Conservation (phyloP, 2,113 vertebrate genomes). For the Holacanthus passer region DNA sequence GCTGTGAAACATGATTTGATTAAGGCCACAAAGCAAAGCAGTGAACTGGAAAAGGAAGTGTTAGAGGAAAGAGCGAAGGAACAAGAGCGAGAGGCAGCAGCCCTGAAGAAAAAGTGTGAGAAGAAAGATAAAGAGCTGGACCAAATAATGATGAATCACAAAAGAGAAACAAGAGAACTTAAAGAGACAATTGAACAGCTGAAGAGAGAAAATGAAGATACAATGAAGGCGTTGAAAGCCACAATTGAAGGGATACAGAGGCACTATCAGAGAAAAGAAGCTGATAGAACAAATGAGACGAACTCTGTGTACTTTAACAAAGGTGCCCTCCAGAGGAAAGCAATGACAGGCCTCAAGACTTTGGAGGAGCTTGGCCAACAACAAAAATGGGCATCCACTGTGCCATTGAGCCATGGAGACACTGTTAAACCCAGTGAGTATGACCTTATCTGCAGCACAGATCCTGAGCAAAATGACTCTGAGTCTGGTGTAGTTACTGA, state of each 20-base stretch:
- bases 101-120: neutral
- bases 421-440: conserved; percentile 38
- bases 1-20: conserved; percentile 17
- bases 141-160: conserved; percentile 25
- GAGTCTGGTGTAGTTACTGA: neutral
- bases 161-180: conserved; percentile 34
- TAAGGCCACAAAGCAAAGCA: conserved; percentile 20
- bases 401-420: neutral
- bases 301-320: neutral
- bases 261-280: conserved; percentile 3
- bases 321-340: neutral
- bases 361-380: neutral
- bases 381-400: conserved; percentile 12
- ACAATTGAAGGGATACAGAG: conserved; percentile 12
- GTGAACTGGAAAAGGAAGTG: neutral
- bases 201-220: conserved; percentile 34
- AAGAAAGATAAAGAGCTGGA: conserved; percentile 15
- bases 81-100: conserved; percentile 1
- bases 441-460: neutral
- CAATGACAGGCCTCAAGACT: neutral
- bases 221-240: conserved; percentile 28
- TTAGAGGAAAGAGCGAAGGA: conserved; percentile 13
- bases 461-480: too few species aligned
- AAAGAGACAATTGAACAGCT: conserved; percentile 27
- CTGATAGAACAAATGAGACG: neutral